Percentiles rank a stretch among this genome's conserved stretches.
phyloP scores from a whole-genome alignment of 1,140 invertebrate genomes.

The Cydia fagiglandana region DNA sequence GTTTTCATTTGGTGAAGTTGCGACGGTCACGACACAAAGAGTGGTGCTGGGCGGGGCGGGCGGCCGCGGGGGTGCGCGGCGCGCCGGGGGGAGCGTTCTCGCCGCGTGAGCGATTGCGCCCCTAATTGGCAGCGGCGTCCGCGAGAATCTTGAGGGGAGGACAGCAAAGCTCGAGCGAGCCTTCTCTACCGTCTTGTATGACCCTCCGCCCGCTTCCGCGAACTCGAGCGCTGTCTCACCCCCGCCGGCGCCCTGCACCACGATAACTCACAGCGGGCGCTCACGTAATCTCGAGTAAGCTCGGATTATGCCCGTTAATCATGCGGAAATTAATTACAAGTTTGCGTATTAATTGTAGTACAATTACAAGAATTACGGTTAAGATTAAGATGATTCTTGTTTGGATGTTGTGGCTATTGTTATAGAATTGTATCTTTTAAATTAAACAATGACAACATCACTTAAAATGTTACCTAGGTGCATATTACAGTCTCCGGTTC shows the following conservation, averaged over 20 bases:
- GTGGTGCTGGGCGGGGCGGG: conserved; percentile 48
- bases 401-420: conserved; percentile 22
- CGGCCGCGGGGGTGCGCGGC: conserved; percentile 41
- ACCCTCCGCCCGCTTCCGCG: conserved; percentile 40
- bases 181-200: conserved; percentile 46
- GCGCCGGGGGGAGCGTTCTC: conserved; percentile 49
- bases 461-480: no score
- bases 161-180: conserved; percentile 61
- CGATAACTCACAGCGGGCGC: conserved; percentile 70
- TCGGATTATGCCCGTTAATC: conserved; percentile 77
- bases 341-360: conserved; percentile 76
- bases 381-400: conserved; percentile 41
- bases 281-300: conserved; percentile 76
- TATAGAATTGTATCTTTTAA: not conserved
- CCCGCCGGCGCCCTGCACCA: conserved; percentile 58
- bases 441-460: not conserved
- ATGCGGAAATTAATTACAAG: conserved; percentile 78
- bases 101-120: conserved; percentile 79
- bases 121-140: conserved; percentile 79
- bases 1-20: conserved; percentile 69
- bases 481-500: no score
- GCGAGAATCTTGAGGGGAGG: conserved; percentile 79
- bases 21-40: conserved; percentile 61
- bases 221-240: conserved; percentile 38
- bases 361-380: conserved; percentile 70